A percentile compares a stretch with the other conserved stretches of the same genome.
These are phyloP conservation scores for Geotrypetes seraphini DNA, from an alignment of 2,797 vertebrate species.

Conservation along the genomic window DNA sequence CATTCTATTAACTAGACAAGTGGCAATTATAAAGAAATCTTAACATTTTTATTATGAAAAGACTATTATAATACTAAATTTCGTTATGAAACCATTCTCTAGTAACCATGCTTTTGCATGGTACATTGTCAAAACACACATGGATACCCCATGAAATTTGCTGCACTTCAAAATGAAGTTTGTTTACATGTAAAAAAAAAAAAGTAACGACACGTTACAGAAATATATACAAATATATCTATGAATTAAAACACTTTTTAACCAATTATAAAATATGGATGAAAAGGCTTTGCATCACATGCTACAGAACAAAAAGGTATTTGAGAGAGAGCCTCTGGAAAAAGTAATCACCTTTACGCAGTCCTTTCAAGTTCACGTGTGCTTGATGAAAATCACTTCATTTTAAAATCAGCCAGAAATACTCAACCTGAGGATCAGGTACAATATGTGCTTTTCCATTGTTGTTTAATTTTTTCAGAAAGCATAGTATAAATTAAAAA, in stretches of 20 bases:
- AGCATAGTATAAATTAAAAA: too few relatives aligned
- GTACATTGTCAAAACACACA: slow-evolving; percentile 46
- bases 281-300: too few relatives aligned
- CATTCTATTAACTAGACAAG: neutral
- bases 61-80: slow-evolving; percentile 15
- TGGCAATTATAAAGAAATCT: neutral
- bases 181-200: slow-evolving; percentile 68
- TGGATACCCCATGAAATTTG: slow-evolving; percentile 71
- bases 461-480: too few relatives aligned
- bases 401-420: too few relatives aligned
- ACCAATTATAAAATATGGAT: slow-evolving; percentile 1
- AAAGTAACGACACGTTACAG: slow-evolving; percentile 65
- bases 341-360: too few relatives aligned
- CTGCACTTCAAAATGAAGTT: slow-evolving; percentile 97
- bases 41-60: slow-evolving; percentile 6
- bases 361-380: too few relatives aligned
- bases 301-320: neutral
- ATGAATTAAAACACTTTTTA: slow-evolving; percentile 6
- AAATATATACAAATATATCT: slow-evolving; percentile 17
- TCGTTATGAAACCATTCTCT: slow-evolving; percentile 13
- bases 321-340: too few relatives aligned
- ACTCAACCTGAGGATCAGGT: too few relatives aligned
- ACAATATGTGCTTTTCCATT: too few relatives aligned
- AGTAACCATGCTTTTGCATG: slow-evolving; percentile 35
- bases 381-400: too few relatives aligned